phyloP scores from a whole-genome alignment of 2,888 invertebrate genomes.

The Resseliella maxima region DNA sequence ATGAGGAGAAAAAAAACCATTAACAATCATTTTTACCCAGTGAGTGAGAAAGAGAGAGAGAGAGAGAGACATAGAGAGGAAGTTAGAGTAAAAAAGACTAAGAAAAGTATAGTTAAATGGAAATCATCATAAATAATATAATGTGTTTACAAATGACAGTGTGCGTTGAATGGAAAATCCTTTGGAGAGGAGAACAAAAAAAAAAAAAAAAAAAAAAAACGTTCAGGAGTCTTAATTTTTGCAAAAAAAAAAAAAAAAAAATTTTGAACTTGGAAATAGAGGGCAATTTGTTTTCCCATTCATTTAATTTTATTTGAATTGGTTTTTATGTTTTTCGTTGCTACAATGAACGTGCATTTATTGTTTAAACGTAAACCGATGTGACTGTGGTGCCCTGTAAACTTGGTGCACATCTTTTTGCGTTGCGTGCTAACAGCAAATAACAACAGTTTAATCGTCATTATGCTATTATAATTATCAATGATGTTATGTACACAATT shows the following conservation, averaged over 20 bases:
- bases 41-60: background rate
- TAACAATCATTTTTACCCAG: background rate
- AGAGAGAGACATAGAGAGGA: no score
- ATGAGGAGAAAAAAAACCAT: background rate
- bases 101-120: background rate
- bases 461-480: constrained; percentile 51
- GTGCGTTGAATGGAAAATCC: background rate
- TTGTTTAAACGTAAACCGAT: no score
- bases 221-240: no score
- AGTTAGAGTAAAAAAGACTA: background rate
- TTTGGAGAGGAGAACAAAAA: background rate
- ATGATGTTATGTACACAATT: background rate
- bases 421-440: constrained; percentile 52
- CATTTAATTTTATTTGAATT: background rate
- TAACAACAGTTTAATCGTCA: constrained; percentile 54
- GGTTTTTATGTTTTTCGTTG: background rate
- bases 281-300: background rate
- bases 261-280: background rate
- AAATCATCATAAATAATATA: background rate
- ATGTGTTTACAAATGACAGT: background rate
- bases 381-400: no score
- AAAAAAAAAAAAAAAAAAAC: no score
- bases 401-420: background rate
- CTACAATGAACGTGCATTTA: background rate
- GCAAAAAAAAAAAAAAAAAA: no score